Conservation (phyloP, 2,113 vertebrate species). For the Orthonyx spaldingii region DNA sequence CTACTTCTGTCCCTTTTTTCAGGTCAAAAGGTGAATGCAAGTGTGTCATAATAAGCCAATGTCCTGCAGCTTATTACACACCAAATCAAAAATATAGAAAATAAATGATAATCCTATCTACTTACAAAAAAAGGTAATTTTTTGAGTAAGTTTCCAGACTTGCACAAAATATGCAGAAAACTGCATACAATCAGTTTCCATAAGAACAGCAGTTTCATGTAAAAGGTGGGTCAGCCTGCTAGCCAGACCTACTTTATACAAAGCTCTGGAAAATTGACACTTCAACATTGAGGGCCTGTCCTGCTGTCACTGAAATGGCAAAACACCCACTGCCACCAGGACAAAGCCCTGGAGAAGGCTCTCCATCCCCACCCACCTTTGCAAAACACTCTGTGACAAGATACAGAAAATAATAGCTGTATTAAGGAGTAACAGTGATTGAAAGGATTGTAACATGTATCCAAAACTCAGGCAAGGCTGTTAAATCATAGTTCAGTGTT, state of each 20-base stretch:
- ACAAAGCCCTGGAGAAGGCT: not conserved
- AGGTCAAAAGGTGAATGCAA: conserved; percentile 55
- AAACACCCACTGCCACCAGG: not conserved
- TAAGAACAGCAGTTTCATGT: conserved; percentile 56
- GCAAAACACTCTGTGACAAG: not conserved
- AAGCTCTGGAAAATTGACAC: not conserved
- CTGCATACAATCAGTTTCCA: conserved; percentile 52
- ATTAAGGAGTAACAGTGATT: not conserved
- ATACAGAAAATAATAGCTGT: not conserved
- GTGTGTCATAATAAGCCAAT: conserved; percentile 57
- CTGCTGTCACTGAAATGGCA: not conserved
- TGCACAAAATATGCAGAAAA: conserved; percentile 52
- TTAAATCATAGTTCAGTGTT: not conserved
- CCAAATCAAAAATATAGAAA: conserved; percentile 58
- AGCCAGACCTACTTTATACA: not conserved
- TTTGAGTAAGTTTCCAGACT: conserved; percentile 48
- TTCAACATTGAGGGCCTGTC: not conserved
- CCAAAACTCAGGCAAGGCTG: not conserved
- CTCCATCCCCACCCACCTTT: not conserved
- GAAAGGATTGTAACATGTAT: not conserved
- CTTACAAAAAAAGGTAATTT: conserved; percentile 48
- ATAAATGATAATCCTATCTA: conserved; percentile 64
- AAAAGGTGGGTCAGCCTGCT: not conserved
- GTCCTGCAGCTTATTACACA: conserved; percentile 64
- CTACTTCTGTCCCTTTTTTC: conserved; percentile 53